A percentile compares a stretch with the other conserved stretches of the same genome.
Conservation (phyloP, 2,797 vertebrate genomes). For the Crenuchus spilurus region DNA sequence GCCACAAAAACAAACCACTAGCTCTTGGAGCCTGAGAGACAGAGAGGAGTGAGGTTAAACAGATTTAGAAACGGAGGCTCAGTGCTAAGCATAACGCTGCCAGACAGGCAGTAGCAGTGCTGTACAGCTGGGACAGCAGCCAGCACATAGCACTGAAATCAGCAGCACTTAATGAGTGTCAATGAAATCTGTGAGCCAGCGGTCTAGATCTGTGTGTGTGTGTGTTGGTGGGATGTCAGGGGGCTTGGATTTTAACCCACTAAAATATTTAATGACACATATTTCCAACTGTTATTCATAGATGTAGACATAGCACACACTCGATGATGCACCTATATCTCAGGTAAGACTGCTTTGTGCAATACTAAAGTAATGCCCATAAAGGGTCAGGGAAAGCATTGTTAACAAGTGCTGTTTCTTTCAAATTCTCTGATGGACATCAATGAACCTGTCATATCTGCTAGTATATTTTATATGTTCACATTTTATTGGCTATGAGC, state of each 20-base stretch:
- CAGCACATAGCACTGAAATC: slow-evolving; percentile 37
- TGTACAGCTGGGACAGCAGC: slow-evolving; percentile 22
- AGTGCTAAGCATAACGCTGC: background rate
- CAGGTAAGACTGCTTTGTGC: background rate
- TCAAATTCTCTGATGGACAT: background rate
- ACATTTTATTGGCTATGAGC: too few species aligned
- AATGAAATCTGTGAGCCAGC: background rate
- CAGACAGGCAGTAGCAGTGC: slow-evolving; percentile 8
- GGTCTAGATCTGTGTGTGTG: background rate
- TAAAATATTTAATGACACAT: background rate
- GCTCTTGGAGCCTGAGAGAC: background rate
- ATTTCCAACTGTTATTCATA: background rate
- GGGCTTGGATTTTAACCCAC: background rate
- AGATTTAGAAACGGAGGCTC: slow-evolving; percentile 31
- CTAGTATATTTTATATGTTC: too few species aligned
- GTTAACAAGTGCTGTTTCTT: background rate
- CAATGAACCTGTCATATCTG: background rate
- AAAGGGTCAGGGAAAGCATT: background rate
- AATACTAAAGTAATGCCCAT: too few species aligned
- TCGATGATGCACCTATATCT: background rate
- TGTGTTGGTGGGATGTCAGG: too few species aligned
- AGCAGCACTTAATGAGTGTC: slow-evolving; percentile 15
- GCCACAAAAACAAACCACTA: slow-evolving; percentile 33
- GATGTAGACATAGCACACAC: background rate
- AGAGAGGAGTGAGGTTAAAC: slow-evolving; percentile 42